Base-by-base conservation (phyloP, 2,888 invertebrate species). In the Phalera bucephala region DNA sequence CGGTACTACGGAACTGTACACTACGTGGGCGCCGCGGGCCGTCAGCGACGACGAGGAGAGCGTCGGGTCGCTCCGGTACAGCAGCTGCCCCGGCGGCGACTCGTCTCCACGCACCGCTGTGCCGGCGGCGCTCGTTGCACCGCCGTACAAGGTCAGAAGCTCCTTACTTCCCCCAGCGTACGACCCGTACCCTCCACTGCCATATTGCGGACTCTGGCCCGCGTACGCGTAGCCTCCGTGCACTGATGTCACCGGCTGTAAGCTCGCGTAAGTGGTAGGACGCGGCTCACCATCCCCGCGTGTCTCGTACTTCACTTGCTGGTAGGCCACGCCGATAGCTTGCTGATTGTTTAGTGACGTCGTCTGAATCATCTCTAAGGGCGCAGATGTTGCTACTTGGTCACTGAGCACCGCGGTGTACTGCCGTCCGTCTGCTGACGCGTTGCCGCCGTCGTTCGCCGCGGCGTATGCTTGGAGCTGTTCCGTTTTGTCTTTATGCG, bases 61-160 rank as follows among this genome's bases (percentile, higher is more conserved):
- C 29, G 93, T 93, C n/a, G 94, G 94, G 71, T 94, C 94, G 41
- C 90, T 90, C 50, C 93, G 92, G 71, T 92, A 93, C 63, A 93
- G 82, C 39, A 92, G 85, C 55, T 91, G 89, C 1, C 85, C 84
- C 0, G 93, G 91, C 3, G 92, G 91, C 10, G 91, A 91, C 40
- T 91, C 86, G 45, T 90, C 85, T 0, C 78, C 88, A 11, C 85
- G 80, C 37, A 71, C 74, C 19, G 58, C 52, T 1, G 47, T 68
- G 28, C 61, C 67, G 2, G 57, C 57, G 12, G 64, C 73, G 33
- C 78, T 76, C 2, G 49, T 45, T 4, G 52, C 65, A 13, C 78
- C 84, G 33, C 85, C 86, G 72, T 80, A 79, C 51, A 81, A 60
- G 31, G 83, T 64, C 36, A 77, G 58, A 39, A 73, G 51, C 37